Base-by-base conservation (phyloP, 1,140 invertebrate species). In the Trichogramma pretiosum region DNA sequence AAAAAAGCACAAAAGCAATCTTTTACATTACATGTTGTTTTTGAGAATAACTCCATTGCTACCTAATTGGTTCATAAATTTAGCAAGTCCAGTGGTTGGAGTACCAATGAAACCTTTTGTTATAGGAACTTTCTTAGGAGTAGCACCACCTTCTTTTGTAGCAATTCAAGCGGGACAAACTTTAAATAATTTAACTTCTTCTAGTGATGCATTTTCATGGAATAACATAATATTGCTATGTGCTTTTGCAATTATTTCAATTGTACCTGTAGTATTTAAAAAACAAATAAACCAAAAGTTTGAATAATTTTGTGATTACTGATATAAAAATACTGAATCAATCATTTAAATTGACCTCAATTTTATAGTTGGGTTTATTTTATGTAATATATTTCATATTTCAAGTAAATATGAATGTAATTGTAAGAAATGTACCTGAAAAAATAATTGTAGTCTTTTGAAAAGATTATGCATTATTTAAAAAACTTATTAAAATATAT, bases 21-120 rank as follows among this genome's bases (percentile, higher is more conserved):
- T 99, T 45, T 78, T 98, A 11, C 94, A 93, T 72, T 99, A 99
- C 64, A 94, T 99, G 54, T 79, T 99, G 60, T 99, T 99, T 70
- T 76, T 99, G 33, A 80, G 97, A 54, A 89, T 99, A 49, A 99
- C 97, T 13, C 97, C 97, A 40, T 86, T 99, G 57, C 72, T 99
- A 46, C 97, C 97, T 5, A 99, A 99, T 72, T 99, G 97, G 97
- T 98, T 99, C 70, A 99, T 99, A 56, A 99, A 99, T 74, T 80
- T 99, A 55, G 83, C 89, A 3, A 90, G 95, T 51, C 97, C 97
- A 22, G 85, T 99, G 13, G 87, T 99, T 50, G 92, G 93, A 59
- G 94, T 99, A 18, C 93, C 94, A 16, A 66, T 98, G 33, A 53
- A 79, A 41, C 90, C 92, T 33, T 99, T 99, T 73, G 91, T 89